These are phyloP conservation scores for Trichoplusia ni DNA, from an alignment of 1,140 invertebrate species.

Conservation along the genomic window DNA sequence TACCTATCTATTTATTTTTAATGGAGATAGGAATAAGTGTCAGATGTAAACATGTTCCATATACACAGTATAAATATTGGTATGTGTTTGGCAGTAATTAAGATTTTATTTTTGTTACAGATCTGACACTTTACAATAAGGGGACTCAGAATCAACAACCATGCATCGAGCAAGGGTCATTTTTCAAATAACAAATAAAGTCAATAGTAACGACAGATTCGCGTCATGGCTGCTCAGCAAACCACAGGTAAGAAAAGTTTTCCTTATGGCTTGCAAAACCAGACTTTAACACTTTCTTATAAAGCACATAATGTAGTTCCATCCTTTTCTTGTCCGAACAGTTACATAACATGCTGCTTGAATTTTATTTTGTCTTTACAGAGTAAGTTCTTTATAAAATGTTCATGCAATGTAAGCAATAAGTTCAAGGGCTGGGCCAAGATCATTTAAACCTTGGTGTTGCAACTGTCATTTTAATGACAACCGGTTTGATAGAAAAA, in stretches of 20 bases:
- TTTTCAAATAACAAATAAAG: slow-evolving; percentile 84
- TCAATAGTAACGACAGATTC: slow-evolving; percentile 86
- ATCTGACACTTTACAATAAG: slow-evolving; percentile 32
- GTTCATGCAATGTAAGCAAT: not conserved
- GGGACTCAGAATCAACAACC: slow-evolving; percentile 52
- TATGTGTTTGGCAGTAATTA: too few relatives aligned
- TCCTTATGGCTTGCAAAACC: not conserved
- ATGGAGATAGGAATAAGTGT: too few relatives aligned
- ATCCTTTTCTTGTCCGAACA: not conserved
- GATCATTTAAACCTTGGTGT: not conserved
- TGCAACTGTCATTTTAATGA: not conserved
- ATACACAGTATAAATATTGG: too few relatives aligned
- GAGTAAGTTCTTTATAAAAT: not conserved
- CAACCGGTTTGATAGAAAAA: not conserved
- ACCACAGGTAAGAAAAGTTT: slow-evolving; percentile 73
- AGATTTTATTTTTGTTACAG: slow-evolving; percentile 29
- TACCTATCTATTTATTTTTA: too few relatives aligned
- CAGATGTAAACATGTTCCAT: too few relatives aligned
- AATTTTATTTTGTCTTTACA: not conserved
- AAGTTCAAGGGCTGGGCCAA: slow-evolving; percentile 13
- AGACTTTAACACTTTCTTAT: not conserved
- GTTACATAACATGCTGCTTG: not conserved
- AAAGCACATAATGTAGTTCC: not conserved
- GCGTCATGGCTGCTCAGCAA: slow-evolving; percentile 87
- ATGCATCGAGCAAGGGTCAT: slow-evolving; percentile 89